A percentile compares a stretch with the other conserved stretches of the same genome.
phyloP scores from a whole-genome alignment of 1,140 invertebrate species.

The Diuraphis noxia region DNA sequence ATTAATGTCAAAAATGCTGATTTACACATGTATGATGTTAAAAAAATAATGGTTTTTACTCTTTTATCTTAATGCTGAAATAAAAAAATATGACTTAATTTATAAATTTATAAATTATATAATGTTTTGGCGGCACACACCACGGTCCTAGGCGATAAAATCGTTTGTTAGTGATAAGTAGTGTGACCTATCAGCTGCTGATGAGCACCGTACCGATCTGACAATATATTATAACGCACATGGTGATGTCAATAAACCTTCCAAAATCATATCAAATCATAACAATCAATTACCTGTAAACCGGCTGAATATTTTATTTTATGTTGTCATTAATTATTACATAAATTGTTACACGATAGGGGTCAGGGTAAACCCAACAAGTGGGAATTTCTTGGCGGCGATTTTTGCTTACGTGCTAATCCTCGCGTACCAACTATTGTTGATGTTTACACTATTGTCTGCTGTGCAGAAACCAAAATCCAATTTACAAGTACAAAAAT shows the following conservation, averaged over 20 bases:
- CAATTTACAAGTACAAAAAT: neutral
- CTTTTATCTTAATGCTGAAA: too few relatives aligned
- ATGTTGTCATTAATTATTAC: neutral
- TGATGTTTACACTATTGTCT: neutral
- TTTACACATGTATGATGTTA: too few relatives aligned
- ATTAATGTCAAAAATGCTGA: too few relatives aligned
- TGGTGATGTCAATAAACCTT: neutral
- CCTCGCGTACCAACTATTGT: neutral
- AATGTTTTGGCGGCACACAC: too few relatives aligned
- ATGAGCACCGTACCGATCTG: neutral
- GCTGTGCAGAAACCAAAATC: neutral
- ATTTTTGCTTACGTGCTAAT: slow-evolving; percentile 1
- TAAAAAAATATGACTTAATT: too few relatives aligned
- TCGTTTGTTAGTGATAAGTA: neutral
- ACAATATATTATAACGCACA: neutral
- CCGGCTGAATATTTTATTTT: neutral
- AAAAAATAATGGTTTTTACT: too few relatives aligned
- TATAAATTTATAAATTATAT: too few relatives aligned
- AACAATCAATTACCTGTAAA: neutral
- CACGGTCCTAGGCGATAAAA: neutral
- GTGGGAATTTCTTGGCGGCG: neutral
- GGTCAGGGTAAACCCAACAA: neutral
- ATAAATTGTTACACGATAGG: neutral
- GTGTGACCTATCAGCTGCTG: too few relatives aligned
- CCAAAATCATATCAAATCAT: neutral